These are phyloP conservation scores for Macroramphosus scolopax DNA, from an alignment of 2,797 vertebrate species.

Conservation along the genomic window DNA sequence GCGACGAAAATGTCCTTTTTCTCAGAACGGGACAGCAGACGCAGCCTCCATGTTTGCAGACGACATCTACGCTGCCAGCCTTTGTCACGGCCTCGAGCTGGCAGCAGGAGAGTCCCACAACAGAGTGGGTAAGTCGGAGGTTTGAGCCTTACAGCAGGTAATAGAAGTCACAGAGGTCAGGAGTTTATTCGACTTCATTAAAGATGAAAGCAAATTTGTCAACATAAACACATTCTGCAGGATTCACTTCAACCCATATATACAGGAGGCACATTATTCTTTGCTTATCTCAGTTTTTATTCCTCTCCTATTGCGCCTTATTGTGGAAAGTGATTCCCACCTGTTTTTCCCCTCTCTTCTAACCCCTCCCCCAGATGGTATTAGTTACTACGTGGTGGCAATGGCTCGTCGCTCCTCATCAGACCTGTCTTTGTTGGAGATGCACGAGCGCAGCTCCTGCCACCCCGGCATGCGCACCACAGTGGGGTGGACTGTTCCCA, in stretches of 20 bases:
- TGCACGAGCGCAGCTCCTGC: conserved; percentile 84
- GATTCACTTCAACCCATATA: too few species aligned
- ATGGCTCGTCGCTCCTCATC: conserved; percentile 79
- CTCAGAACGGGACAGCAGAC: conserved; percentile 79
- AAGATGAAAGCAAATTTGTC: too few species aligned
- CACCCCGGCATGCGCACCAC: conserved; percentile 83
- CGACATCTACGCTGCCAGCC: conserved; percentile 79
- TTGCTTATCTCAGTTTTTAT: background rate
- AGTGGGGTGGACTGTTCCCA: conserved; percentile 84
- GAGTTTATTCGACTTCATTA: background rate
- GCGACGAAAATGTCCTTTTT: conserved; percentile 10
- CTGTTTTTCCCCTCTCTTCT: background rate
- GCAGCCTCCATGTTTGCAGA: conserved; percentile 80
- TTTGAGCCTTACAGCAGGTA: background rate
- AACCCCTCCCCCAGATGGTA: conserved; percentile 63
- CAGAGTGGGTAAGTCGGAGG: conserved; percentile 65
- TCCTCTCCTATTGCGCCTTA: too few species aligned
- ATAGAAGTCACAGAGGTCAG: background rate
- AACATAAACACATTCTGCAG: too few species aligned
- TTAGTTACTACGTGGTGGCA: conserved; percentile 81
- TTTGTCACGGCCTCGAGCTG: conserved; percentile 79
- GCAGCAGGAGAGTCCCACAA: conserved; percentile 82
- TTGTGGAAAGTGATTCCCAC: background rate
- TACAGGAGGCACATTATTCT: background rate
- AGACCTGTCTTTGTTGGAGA: conserved; percentile 82